phyloP scores from a whole-genome alignment of 2,797 vertebrate species.

The Micrastur ruficollis region DNA sequence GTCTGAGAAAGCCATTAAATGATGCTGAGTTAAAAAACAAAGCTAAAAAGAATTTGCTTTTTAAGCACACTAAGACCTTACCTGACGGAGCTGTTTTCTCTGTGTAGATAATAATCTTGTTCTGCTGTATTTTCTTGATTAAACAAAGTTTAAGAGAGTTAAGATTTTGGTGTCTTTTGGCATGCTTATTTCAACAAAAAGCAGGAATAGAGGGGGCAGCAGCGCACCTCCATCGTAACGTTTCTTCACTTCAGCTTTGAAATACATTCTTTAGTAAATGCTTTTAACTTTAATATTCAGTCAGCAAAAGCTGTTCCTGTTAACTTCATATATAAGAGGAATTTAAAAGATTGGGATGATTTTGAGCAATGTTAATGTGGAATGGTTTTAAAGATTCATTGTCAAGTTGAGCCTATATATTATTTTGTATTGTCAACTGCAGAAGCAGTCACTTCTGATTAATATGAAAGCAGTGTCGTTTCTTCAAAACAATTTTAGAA shows the following conservation, averaged over 20 bases:
- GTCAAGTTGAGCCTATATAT: background rate
- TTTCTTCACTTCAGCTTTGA: background rate
- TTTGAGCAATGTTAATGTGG: background rate
- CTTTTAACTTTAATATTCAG: background rate
- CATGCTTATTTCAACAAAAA: background rate
- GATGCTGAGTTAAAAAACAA: background rate
- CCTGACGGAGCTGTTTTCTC: background rate
- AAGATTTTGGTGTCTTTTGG: background rate
- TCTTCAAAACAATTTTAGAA: background rate
- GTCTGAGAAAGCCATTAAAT: background rate
- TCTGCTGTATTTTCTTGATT: background rate
- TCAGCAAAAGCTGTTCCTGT: background rate
- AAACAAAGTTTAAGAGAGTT: background rate
- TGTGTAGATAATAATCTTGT: background rate
- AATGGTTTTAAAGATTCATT: background rate
- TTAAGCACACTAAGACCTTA: background rate
- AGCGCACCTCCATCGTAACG: background rate
- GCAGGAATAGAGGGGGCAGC: background rate
- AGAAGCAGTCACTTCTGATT: background rate
- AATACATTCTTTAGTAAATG: background rate
- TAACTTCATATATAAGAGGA: background rate
- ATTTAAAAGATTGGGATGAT: background rate
- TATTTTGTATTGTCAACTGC: background rate
- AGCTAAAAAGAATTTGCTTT: background rate
- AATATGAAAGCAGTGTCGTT: background rate